These are phyloP conservation scores for Patella vulgata DNA, from an alignment of 1,140 invertebrate species.

Conservation along the genomic window DNA sequence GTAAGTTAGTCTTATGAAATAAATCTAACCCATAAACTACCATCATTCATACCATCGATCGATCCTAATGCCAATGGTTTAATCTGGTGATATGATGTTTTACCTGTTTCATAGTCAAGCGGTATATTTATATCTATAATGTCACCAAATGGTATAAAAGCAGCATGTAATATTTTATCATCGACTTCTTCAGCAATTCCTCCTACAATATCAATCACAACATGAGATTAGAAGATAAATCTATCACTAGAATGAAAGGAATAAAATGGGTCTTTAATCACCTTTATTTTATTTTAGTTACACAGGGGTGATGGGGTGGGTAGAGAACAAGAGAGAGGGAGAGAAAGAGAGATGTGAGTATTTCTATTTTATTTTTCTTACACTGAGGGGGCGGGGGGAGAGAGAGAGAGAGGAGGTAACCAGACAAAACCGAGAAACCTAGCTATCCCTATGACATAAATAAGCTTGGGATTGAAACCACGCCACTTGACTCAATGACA, in stretches of 20 bases:
- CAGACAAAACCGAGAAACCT: no score
- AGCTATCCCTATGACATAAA: no score
- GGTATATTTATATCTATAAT: constrained; percentile 97
- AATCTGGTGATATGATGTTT: no score
- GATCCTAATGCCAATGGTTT: no score
- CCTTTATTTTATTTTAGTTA: background rate
- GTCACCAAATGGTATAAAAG: constrained; percentile 98
- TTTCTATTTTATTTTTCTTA: background rate
- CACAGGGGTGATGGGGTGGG: background rate
- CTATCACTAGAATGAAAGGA: constrained; percentile 20
- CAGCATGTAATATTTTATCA: constrained; percentile 93
- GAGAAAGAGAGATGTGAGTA: constrained; percentile 2
- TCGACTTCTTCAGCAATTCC: constrained; percentile 97
- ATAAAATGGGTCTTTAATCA: constrained; percentile 9
- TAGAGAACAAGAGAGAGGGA: background rate
- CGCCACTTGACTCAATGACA: no score
- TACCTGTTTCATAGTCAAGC: constrained; percentile 92
- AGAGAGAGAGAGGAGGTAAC: no score
- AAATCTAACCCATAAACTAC: no score
- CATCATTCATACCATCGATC: no score
- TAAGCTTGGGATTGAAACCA: no score
- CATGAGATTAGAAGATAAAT: constrained; percentile 1
- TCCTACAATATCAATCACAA: constrained; percentile 70
- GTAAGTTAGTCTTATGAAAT: no score
- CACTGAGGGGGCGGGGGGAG: background rate